Percentiles rank a stretch among this genome's conserved stretches.
Conservation (phyloP, 2,797 vertebrate genomes). For the Danio kyathit region DNA sequence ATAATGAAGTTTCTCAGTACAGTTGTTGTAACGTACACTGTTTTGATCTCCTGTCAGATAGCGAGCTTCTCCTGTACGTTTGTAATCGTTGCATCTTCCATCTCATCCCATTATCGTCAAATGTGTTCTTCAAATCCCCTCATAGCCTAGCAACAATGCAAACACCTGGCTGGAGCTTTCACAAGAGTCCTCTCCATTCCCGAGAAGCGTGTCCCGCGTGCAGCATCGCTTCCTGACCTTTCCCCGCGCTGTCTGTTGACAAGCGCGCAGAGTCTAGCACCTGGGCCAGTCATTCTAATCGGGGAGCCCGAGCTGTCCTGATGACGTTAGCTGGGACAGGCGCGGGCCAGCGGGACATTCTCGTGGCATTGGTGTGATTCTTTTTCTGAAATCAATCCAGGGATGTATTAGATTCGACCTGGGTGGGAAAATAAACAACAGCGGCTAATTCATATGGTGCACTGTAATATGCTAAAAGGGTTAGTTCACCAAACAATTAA, state of each 20-base stretch:
- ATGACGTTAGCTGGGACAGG: slow-evolving; percentile 24
- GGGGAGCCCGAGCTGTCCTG: not conserved
- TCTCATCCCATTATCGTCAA: slow-evolving; percentile 11
- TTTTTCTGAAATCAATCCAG: slow-evolving; percentile 36
- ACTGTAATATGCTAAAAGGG: no score
- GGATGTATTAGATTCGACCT: not conserved
- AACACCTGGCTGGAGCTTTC: slow-evolving; percentile 22
- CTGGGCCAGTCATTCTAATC: slow-evolving; percentile 57
- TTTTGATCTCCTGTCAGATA: slow-evolving; percentile 40
- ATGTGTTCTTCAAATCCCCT: slow-evolving; percentile 15
- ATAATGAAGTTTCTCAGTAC: slow-evolving; percentile 16
- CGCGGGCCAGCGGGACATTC: slow-evolving; percentile 45
- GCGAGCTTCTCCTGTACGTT: slow-evolving; percentile 3
- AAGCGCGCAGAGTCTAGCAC: slow-evolving; percentile 36
- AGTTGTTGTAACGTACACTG: not conserved
- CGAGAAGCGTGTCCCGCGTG: not conserved
- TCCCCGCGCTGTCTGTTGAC: slow-evolving; percentile 29
- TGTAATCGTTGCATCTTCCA: slow-evolving; percentile 15
- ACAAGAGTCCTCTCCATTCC: slow-evolving; percentile 31
- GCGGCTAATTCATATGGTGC: not conserved
- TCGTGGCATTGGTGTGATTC: slow-evolving; percentile 21
- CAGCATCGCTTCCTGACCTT: slow-evolving; percentile 54
- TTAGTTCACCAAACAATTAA: no score
- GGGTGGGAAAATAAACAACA: not conserved
- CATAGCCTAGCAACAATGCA: slow-evolving; percentile 42